Evolutionary conservation across 2,113 vertebrate species (phyloP), one percentile per base, ranked within the genome.

Genomic region (Loxodonta africana): DNA sequence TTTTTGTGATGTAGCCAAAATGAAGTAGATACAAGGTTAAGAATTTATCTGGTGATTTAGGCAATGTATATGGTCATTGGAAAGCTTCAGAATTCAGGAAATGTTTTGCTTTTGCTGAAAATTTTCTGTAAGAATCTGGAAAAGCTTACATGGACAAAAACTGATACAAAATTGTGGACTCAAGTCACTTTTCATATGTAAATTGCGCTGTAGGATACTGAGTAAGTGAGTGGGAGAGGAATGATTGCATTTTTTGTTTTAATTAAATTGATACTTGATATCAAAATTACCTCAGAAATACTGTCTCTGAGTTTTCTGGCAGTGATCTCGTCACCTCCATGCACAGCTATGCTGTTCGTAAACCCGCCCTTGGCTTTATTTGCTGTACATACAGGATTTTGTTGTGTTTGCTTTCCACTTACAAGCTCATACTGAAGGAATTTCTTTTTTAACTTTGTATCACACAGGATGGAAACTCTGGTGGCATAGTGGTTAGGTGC

Each of bases 341-440:
- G 2, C 6, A 67, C 21, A 67, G 20, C 20, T 26, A 17, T 1
- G 14, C 37, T 76, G 62, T 25, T 83, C 1, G 6, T 20, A 51
- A 9, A 44, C 8, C 11, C 60, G n/a, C 44, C 80, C 37, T 73
- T 57, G 74, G 46, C 17, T 94, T 93, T 73, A 46, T 77, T 93
- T 92, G 44, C 21, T 93, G 23, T 65, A 30, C 4, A 30, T n/a
- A 37, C 15, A 12, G 20, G 11, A 26, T 62, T 97, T 82, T 92
- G 81, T 60, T 85, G 60, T 28, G 14, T 80, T 97, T 98, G 81
- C 51, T 37, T 92, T 94, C 51, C 41, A 11, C 26, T 88, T 53
- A 33, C 30, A 84, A 63, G 67, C 88, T 92, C 5, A 17, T 33
- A 62, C 30, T 18, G 53, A 94, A n/a, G 53, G 77, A 88, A 96